phyloP scores from a whole-genome alignment of 2,888 invertebrate species.

The Bursaphelenchus okinawaensis region DNA sequence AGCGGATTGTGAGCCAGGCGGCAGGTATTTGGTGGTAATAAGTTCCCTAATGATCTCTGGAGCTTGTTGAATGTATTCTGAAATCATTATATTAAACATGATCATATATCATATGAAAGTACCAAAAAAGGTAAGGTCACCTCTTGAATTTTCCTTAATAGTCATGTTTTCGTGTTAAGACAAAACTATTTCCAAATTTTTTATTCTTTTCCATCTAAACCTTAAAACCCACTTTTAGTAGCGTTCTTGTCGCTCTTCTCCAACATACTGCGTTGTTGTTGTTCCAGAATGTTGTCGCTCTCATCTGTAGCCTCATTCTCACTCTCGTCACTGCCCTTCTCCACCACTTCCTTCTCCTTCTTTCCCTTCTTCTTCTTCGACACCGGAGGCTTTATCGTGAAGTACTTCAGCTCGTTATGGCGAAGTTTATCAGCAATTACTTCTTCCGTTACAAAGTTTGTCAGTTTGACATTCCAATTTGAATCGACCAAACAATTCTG shows the following conservation, averaged over 20 bases:
- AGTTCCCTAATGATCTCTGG: constrained; percentile 51
- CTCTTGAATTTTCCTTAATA: constrained; percentile 4
- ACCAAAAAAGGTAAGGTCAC: no score
- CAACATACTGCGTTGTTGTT: not conserved
- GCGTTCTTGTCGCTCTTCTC: constrained; percentile 5
- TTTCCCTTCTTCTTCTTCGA: constrained; percentile 9
- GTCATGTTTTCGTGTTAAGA: not conserved
- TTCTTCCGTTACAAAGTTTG: constrained; percentile 46
- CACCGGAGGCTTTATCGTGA: not conserved
- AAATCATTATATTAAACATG: constrained; percentile 7
- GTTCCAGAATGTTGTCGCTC: constrained; percentile 4
- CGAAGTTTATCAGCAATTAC: constrained; percentile 46
- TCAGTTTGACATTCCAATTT: constrained; percentile 51
- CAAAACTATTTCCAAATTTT: not conserved
- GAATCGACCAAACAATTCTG: constrained; percentile 54
- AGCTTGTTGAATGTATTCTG: constrained; percentile 51
- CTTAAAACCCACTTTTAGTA: not conserved
- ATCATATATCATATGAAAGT: not conserved
- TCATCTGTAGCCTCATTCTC: constrained; percentile 16
- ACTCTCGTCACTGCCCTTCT: constrained; percentile 14
- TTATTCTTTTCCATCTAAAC: not conserved
- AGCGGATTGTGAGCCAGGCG: constrained; percentile 41
- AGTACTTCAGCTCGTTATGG: constrained; percentile 25
- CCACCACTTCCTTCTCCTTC: constrained; percentile 9
- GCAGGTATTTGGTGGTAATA: constrained; percentile 37